A percentile compares a stretch with the other conserved stretches of the same genome.
These are phyloP conservation scores for Homarus americanus DNA, from an alignment of 1,140 invertebrate species.

Conservation along the genomic window DNA sequence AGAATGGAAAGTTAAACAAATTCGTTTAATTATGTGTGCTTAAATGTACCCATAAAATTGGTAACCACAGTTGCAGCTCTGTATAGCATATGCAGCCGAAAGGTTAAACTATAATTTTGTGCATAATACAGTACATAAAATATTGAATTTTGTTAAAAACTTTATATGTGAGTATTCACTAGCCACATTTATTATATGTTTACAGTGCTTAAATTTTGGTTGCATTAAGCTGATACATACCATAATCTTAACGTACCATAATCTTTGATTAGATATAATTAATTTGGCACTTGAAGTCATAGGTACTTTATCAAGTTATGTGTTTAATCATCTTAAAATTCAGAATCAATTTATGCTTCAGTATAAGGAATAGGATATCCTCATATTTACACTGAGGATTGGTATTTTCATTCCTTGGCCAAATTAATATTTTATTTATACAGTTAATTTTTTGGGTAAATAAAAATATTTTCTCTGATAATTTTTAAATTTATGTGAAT, in stretches of 20 bases:
- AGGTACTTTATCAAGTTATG: not conserved
- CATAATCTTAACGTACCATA: not conserved
- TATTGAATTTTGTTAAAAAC: not conserved
- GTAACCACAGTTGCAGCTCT: not conserved
- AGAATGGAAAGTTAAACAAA: no score
- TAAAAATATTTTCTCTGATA: not conserved
- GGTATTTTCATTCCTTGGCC: not conserved
- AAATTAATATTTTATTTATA: not conserved
- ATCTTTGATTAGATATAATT: not conserved
- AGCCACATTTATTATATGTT: not conserved
- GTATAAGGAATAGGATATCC: not conserved
- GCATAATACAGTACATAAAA: not conserved
- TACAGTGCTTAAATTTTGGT: not conserved
- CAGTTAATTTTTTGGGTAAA: not conserved
- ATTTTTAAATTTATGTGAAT: not conserved
- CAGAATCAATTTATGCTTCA: not conserved
- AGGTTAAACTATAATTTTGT: not conserved
- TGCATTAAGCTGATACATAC: not conserved
- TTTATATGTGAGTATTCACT: not conserved
- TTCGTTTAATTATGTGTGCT: no score
- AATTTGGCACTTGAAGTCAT: not conserved
- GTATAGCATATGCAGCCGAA: not conserved
- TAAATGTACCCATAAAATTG: not conserved
- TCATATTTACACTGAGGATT: not conserved
- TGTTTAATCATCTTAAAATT: not conserved